Base-by-base conservation (phyloP, 92 coral and sea anemone genomes). In the Hydrozoanthus gracilis region DNA sequence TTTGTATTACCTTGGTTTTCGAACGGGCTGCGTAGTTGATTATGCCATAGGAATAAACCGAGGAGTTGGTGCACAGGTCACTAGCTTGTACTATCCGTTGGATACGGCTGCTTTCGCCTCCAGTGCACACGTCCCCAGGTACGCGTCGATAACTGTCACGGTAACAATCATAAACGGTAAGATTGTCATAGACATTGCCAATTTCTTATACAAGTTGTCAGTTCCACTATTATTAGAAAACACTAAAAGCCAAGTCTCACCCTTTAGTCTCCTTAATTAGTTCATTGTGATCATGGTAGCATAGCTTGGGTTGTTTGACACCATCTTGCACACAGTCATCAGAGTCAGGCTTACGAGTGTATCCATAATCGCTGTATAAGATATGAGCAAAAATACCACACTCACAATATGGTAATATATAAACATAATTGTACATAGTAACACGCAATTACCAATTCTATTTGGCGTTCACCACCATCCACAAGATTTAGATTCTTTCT, bases 101-200 rank as follows among this genome's bases (percentile, higher is more conserved):
- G 62, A 92, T 90, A 5, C 15, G 27, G 9, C 0, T 1, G 9
- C 83, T 58, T 8, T 83, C 74, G 56, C 89, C 92, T 13, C 87
- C 88, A 18, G 86, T 83, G 70, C 98, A 94, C 44, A 16, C 69
- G 72, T 94, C 98, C 51, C 98, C 95, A 18, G 98, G 95, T 8
- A 94, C 61, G 20, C 83, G 98, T 27, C 98, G 98, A 50, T 92
- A 90, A 8, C 98, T 94, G 44, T n/a, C 48, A 56, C 3, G 15
- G 1, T 9, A 13, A 55, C 7, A 18, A 55, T 27, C 39, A 27
- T 27, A 27, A 27, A 27, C 1, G 39, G 39, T 27, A 27, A 27
- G 39, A 9, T 56, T n/a, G 15, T 56, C n/a, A 56, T 56, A 0
- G 13, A 0, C 14, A 58, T 15, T 8, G 12, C 9, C 64, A 58